phyloP scores from a whole-genome alignment of 2,113 vertebrate species.

The Dromas ardeola region DNA sequence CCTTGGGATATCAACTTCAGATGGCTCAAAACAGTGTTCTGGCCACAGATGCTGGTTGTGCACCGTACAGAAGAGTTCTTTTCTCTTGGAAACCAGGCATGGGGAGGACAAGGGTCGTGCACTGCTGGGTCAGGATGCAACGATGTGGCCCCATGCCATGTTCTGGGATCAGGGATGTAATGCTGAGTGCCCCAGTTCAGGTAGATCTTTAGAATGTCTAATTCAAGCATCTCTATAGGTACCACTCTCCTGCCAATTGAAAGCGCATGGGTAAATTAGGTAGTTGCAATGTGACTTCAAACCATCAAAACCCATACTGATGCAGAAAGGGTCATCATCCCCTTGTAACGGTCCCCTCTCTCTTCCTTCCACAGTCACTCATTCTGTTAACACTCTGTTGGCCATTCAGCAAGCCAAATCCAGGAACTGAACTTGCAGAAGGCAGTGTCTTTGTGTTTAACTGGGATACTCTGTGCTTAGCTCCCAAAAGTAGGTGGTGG shows the following conservation, averaged over 20 bases:
- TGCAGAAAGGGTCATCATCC: not conserved
- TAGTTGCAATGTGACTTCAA: not conserved
- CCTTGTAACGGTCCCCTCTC: too few species aligned
- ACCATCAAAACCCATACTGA: not conserved
- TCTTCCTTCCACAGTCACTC: not conserved
- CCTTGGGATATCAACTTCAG: not conserved
- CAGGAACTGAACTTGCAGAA: not conserved
- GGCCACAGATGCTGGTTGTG: not conserved
- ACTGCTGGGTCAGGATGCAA: not conserved
- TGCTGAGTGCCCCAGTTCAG: not conserved
- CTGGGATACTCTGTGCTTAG: not conserved
- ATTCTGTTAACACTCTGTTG: not conserved
- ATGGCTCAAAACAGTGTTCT: not conserved
- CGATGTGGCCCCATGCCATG: fast-evolving
- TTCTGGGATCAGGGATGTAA: not conserved
- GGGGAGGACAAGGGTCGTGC: fast-evolving
- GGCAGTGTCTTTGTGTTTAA: not conserved
- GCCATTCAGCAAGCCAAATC: not conserved
- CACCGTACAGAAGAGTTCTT: not conserved
- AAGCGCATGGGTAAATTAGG: not conserved
- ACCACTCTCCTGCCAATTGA: too few species aligned
- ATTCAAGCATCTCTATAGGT: not conserved
- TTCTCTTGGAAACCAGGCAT: not conserved
- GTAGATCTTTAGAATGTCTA: not conserved
- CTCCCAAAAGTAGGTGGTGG: not conserved